Evolutionary conservation across 2,888 invertebrate genomes (phyloP).

Genomic region (Zygaena filipendulae): DNA sequence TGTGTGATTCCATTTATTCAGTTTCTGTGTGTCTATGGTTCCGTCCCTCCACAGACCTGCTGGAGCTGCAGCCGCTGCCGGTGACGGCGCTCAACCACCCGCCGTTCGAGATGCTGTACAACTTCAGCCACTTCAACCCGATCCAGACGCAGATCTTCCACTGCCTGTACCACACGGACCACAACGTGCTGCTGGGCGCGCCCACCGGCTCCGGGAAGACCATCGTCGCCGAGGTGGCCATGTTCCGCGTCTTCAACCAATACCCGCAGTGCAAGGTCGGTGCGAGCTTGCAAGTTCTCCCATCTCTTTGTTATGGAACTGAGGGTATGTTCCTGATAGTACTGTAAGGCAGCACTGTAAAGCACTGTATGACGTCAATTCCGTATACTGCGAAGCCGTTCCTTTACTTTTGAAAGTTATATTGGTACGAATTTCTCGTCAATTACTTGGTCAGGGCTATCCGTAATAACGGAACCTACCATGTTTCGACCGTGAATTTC

Average conservation of each 20-base stretch:
- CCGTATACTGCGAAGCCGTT: too few relatives aligned
- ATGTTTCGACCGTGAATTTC: too few relatives aligned
- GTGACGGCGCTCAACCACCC: conserved; percentile 83
- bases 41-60: too few relatives aligned
- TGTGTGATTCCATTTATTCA: too few relatives aligned
- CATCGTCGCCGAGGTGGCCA: conserved; percentile 96
- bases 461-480: too few relatives aligned
- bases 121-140: conserved; percentile 96
- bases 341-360: neutral
- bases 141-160: conserved; percentile 99
- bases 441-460: too few relatives aligned
- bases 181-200: conserved; percentile 93
- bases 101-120: conserved; percentile 83
- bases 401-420: too few relatives aligned
- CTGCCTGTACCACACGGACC: conserved; percentile 93
- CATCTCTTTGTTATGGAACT: too few relatives aligned
- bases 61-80: conserved; percentile 92
- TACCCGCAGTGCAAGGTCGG: conserved; percentile 85
- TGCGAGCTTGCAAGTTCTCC: too few relatives aligned
- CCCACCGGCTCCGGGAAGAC: conserved; percentile 99
- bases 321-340: conserved; percentile 6
- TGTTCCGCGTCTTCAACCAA: conserved; percentile 89
- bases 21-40: too few relatives aligned
- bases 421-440: too few relatives aligned
- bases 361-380: too few relatives aligned